Base-by-base conservation (phyloP, 2,113 vertebrate genomes). In the Notarius lentiginosus region DNA sequence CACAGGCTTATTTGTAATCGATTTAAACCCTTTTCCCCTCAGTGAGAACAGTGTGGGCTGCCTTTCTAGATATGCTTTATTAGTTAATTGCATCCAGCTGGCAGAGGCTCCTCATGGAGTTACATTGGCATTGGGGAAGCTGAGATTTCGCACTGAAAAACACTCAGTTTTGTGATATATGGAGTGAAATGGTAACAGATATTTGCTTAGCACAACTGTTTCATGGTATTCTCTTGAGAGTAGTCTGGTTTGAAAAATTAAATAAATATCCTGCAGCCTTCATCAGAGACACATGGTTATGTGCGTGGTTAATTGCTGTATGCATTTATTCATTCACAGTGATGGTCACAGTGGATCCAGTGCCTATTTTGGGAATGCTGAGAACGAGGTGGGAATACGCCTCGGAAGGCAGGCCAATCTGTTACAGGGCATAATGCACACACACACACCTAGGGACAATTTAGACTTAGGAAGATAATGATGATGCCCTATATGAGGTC, bases 11-110 rank as follows among this genome's bases (percentile, higher is more conserved):
- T 77, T 87, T 87, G 85, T 80, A 84, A 70, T 85, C 53, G 76
- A 75, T 70, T 66, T 79, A 86, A 86, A 82, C 27, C 30, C 55
- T 72, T 22, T 82, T 56, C 58, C 41, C 51, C 30, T 34, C 30
- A 58, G 79, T 85, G 58, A 55, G 68, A 85, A 72, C 83, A 81
- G 53, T 47, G 53, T 85, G 83, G 83, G 82, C 72, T 82, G 53
- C 61, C 58, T 79, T 81, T 81, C 66, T 70, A 82, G 77, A 68
- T 49, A 82, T 85, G 83, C 83, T 79, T 87, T 77, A 83, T 79
- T 84, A 83, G 86, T 83, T 88, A 79, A 88, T 86, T 83, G 49
- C 87, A 77, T 89, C 86, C 86, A 82, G 86, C 86, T 87, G 86
- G 30, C 72, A 55, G 81, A 58, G 72, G 72, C 20, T 83, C 55